A percentile compares a stretch with the other conserved stretches of the same genome.
These are phyloP conservation scores for Micromussa lordhowensis DNA, from an alignment of 92 coral and sea anemone species.

Conservation along the genomic window DNA sequence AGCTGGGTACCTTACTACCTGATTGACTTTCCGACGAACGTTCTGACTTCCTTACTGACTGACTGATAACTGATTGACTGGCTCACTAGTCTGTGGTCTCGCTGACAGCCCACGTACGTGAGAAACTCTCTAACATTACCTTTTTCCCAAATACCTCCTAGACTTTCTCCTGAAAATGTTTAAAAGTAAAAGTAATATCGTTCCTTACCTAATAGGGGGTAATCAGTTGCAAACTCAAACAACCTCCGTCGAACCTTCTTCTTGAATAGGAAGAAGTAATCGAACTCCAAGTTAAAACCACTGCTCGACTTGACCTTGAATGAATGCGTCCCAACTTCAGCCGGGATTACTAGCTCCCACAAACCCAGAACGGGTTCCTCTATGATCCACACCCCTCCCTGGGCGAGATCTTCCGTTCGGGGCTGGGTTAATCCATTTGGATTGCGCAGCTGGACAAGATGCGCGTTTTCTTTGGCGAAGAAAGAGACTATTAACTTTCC, in stretches of 20 bases:
- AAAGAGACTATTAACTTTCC: conserved; percentile 65
- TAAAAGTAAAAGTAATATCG: too few species aligned
- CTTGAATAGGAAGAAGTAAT: conserved; percentile 51
- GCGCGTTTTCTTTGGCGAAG: conserved; percentile 30
- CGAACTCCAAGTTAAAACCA: conserved; percentile 69
- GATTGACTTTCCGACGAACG: too few species aligned
- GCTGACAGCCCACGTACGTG: too few species aligned
- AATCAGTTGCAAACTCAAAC: conserved; percentile 12
- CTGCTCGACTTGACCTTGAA: conserved; percentile 77
- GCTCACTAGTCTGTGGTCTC: background rate
- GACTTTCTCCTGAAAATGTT: too few species aligned
- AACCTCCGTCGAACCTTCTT: background rate
- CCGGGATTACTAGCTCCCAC: conserved; percentile 69
- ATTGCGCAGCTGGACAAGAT: conserved; percentile 56
- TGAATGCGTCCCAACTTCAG: conserved; percentile 67
- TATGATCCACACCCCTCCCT: conserved; percentile 63
- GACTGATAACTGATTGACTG: background rate
- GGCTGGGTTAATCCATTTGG: conserved; percentile 44
- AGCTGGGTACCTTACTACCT: background rate
- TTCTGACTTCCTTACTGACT: too few species aligned
- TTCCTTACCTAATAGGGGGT: conserved; percentile 29
- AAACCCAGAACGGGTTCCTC: conserved; percentile 59
- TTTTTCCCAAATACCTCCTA: background rate
- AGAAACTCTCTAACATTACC: background rate
- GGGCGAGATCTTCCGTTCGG: conserved; percentile 42